Percentiles rank a stretch among this genome's conserved stretches.
phyloP scores from a whole-genome alignment of 2,797 vertebrate species.

The Huso huso region DNA sequence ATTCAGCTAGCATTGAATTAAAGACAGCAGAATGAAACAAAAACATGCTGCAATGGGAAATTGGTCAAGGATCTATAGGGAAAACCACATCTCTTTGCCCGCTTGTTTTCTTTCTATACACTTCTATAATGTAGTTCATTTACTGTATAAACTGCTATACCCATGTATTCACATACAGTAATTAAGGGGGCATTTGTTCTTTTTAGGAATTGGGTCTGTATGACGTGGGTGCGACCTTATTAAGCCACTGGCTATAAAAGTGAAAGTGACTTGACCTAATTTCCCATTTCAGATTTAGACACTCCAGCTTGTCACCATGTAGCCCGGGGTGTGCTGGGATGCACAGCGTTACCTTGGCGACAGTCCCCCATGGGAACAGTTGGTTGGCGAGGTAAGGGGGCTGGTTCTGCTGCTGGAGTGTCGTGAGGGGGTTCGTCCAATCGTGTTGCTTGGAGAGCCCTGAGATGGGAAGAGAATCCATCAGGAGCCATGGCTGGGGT shows the following conservation, averaged over 20 bases:
- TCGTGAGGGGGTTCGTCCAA: constrained; percentile 78
- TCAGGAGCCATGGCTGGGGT: neutral
- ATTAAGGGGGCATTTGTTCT: no score
- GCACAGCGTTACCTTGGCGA: constrained; percentile 80
- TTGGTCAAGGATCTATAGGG: neutral
- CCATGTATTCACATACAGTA: no score
- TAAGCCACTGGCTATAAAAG: neutral
- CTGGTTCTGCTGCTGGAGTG: constrained; percentile 87
- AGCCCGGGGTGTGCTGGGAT: neutral
- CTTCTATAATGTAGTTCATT: no score
- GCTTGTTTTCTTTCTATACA: no score
- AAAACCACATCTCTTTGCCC: no score
- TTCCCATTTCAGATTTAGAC: neutral
- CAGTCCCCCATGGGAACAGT: constrained; percentile 90
- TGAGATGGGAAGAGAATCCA: constrained; percentile 33
- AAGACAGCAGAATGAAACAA: neutral
- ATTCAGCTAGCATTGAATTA: neutral
- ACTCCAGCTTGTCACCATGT: no score
- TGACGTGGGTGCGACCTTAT: no score
- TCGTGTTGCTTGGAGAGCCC: constrained; percentile 92
- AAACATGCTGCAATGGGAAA: constrained; percentile 11
- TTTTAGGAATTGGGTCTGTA: no score
- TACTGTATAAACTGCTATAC: no score
- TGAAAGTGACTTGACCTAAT: neutral
- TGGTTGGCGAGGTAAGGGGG: constrained; percentile 90